Base-by-base conservation (phyloP, 2,888 invertebrate species). In the Sminthurinus aureus region DNA sequence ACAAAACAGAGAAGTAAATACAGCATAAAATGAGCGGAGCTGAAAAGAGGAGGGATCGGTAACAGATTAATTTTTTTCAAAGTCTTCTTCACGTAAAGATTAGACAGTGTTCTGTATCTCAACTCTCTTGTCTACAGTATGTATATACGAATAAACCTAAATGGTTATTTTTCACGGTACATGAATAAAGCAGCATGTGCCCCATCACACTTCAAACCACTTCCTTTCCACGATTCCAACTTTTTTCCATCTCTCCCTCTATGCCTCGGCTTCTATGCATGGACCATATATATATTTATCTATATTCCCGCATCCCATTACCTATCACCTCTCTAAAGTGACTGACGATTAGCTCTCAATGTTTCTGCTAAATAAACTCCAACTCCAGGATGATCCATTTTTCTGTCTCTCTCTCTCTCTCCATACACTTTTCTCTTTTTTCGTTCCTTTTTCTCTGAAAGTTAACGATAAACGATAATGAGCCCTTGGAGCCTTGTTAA, bases 131-230 rank as follows among this genome's bases (percentile, higher is more conserved):
- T 38, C 38, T 38, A 1, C 6, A 0, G 58, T 58, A 2, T 58
- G 58, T 58, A 58, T 58, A 9, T 58, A 58, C 9, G 18, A 58
- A 58, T 58, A 18, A 58, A 26, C 1, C n/a, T 75, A n/a, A 38
- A 75, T 38, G 24, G 38, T 78, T 64, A 64, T 78, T 78, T 78
- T 78, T 82, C 82, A 82, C 82, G 82, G 82, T 76, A 76, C 71
- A 82, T 82, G 78, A 77, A 82, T 82, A 79, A 67, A 83, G 79
- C 75, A 74, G 75, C 83, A 83, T 79, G 79, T 83, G 83, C 80
- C 80, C 79, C 74, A 74, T 84, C 82, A 84, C 84, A 84, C 84
- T 84, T 84, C 79, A 84, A 82, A 82, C 84, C 84, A 84, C 82
- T 82, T 84, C 84, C 84, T 79, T 83, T 83, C 52, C 52, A 79